A percentile compares a stretch with the other conserved stretches of the same genome.
Conservation (phyloP, 2,113 vertebrate species). For the Paraplagusia blochii region DNA sequence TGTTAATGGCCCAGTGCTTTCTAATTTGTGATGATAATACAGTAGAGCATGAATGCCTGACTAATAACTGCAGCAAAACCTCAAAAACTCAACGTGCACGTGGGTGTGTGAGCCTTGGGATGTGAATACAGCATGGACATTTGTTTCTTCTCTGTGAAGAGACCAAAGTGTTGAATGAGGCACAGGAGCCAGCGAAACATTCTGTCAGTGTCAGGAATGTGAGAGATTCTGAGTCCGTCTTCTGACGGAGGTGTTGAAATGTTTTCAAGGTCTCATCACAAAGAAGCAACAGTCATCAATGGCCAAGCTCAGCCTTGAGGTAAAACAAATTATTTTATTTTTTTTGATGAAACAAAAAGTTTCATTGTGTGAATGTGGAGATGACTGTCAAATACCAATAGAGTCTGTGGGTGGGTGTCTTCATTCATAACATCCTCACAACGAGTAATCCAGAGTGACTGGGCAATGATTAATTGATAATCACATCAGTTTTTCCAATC, state of each 20-base stretch:
- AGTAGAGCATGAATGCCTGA: conserved; percentile 32
- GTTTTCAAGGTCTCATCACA: conserved; percentile 8
- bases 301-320: neutral
- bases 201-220: neutral
- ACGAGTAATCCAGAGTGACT: neutral
- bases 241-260: conserved; percentile 2
- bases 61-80: conserved; percentile 46
- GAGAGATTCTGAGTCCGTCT: neutral
- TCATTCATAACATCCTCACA: conserved; percentile 4
- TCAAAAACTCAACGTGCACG: conserved; percentile 8
- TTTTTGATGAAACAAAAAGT: neutral
- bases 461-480: too few relatives aligned
- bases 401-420: neutral
- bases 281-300: neutral
- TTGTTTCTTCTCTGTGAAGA: neutral
- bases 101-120: neutral
- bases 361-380: neutral
- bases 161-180: conserved; percentile 3
- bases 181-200: neutral
- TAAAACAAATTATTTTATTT: neutral
- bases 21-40: conserved; percentile 29
- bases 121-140: neutral
- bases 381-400: conserved; percentile 6
- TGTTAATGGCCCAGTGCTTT: neutral
- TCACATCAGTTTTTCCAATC: too few relatives aligned